phyloP scores from a whole-genome alignment of 1,140 invertebrate genomes.

The Macrocentrus cingulum region DNA sequence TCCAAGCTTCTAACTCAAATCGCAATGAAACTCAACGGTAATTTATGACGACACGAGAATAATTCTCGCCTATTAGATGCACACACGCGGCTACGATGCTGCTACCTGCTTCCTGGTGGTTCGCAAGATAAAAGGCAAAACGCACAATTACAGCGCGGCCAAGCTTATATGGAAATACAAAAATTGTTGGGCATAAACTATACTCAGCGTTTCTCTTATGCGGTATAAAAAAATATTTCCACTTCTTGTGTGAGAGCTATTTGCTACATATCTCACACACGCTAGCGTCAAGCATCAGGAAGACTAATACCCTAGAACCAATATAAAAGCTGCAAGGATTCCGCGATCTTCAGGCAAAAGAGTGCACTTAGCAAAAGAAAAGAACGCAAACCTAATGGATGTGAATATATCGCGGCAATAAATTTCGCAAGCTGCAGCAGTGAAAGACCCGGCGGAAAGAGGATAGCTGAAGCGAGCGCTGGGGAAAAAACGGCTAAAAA shows the following conservation, averaged over 20 bases:
- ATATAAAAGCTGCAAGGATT: constrained; percentile 23
- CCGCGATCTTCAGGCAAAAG: constrained; percentile 37
- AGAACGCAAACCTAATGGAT: constrained; percentile 57
- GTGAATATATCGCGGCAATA: constrained; percentile 61
- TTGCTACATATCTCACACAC: constrained; percentile 21
- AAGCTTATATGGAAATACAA: neutral
- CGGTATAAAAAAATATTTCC: too few relatives aligned
- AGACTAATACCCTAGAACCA: constrained; percentile 7
- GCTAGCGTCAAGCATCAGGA: constrained; percentile 18
- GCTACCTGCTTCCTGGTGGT: neutral
- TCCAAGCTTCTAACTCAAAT: too few relatives aligned
- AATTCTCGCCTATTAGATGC: neutral
- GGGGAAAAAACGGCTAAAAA: constrained; percentile 16
- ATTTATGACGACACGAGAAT: too few relatives aligned
- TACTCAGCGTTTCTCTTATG: neutral
- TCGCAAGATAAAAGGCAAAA: neutral
- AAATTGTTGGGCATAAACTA: neutral
- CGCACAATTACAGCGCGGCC: neutral
- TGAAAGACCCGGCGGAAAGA: constrained; percentile 6
- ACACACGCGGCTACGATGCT: neutral
- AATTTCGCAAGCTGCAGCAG: constrained; percentile 53
- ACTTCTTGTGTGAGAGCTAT: too few relatives aligned
- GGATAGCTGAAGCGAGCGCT: constrained; percentile 1
- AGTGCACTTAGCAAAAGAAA: constrained; percentile 49
- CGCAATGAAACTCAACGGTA: too few relatives aligned